Conservation (phyloP, 2,113 vertebrate species). For the Chaetops frenatus region DNA sequence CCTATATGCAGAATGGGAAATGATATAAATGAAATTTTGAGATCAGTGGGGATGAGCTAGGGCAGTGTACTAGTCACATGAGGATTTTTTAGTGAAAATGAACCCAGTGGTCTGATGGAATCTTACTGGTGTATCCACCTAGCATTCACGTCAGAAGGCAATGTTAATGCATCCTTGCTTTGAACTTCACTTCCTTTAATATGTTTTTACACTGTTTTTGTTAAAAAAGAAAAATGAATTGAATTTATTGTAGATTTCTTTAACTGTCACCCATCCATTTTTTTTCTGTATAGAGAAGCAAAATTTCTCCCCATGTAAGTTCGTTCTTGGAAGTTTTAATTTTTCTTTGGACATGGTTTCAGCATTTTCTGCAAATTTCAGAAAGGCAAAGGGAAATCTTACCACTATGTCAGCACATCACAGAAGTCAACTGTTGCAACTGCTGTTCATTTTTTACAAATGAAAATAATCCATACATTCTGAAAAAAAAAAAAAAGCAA, state of each 20-base stretch:
- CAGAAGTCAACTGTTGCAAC: not conserved
- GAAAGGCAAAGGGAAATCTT: not conserved
- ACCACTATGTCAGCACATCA: not conserved
- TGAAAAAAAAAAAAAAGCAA: not conserved
- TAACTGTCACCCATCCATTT: not conserved
- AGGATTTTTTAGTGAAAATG: not conserved
- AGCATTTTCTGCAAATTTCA: not conserved
- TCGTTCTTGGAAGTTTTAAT: not conserved
- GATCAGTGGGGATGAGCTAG: not conserved
- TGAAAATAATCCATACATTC: not conserved
- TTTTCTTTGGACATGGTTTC: not conserved
- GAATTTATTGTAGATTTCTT: not conserved
- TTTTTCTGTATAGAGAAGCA: not conserved
- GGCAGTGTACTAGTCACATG: fast-evolving
- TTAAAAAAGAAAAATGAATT: not conserved
- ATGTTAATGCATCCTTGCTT: not conserved
- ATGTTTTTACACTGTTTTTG: not conserved
- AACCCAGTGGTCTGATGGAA: not conserved
- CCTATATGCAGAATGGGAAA: not conserved
- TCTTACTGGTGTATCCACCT: not conserved
- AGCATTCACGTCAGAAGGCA: not conserved
- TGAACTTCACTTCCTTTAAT: not conserved
- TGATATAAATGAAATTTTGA: not conserved
- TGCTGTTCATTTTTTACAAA: not conserved
- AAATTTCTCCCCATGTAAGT: not conserved